These are phyloP conservation scores for Limosa lapponica DNA, from an alignment of 2,797 vertebrate genomes.

Conservation along the genomic window DNA sequence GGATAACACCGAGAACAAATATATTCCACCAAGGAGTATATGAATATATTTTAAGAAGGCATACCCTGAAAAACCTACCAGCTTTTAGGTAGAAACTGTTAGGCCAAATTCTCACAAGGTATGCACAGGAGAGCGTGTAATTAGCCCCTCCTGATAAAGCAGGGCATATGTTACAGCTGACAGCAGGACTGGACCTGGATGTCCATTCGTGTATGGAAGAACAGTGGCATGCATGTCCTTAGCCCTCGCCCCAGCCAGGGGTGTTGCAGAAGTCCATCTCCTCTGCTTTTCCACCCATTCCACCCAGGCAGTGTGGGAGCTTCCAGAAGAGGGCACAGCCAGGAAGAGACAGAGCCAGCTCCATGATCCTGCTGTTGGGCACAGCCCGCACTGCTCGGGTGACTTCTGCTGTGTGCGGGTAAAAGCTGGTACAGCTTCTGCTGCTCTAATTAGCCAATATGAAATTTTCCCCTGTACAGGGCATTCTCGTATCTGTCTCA, in stretches of 20 bases:
- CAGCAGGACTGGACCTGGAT: not conserved
- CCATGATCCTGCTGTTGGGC: not conserved
- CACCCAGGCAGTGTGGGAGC: not conserved
- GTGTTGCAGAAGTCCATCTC: not conserved
- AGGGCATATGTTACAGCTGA: not conserved
- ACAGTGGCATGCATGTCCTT: not conserved
- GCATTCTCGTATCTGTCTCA: slow-evolving; percentile 88
- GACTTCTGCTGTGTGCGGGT: not conserved
- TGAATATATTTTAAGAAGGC: not conserved
- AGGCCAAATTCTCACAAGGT: not conserved
- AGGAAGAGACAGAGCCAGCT: not conserved
- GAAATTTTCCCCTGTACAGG: slow-evolving; percentile 67
- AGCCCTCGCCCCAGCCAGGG: not conserved
- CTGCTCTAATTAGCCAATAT: not conserved
- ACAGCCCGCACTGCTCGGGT: rapidly evolving
- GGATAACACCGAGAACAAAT: not conserved
- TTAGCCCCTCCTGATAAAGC: not conserved
- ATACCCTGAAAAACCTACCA: not conserved
- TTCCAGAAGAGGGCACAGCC: not conserved
- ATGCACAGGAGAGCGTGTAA: not conserved
- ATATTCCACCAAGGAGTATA: not conserved
- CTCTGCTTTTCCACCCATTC: not conserved
- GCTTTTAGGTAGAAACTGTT: not conserved
- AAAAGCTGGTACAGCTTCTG: not conserved
- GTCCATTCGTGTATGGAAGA: not conserved